Percentiles rank a stretch among this genome's conserved stretches.
Conservation (phyloP, 2,797 vertebrate species). For the Netta rufina region DNA sequence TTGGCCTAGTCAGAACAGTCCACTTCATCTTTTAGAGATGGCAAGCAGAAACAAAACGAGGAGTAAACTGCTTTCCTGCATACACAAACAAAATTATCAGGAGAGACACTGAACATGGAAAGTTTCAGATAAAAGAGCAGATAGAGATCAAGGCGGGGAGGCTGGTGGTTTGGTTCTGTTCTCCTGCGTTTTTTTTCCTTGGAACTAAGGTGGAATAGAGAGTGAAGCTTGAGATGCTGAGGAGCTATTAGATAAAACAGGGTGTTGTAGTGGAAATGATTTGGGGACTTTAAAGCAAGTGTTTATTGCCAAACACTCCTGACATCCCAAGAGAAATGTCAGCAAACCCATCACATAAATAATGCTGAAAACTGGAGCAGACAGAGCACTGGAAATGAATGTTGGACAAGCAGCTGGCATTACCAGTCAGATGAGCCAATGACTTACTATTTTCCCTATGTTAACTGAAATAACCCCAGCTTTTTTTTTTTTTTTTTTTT, state of each 20-base stretch:
- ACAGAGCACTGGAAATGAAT: neutral
- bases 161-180: neutral
- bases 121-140: neutral
- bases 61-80: neutral
- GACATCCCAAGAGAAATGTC: neutral
- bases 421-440: neutral
- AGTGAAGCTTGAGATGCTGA: neutral
- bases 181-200: neutral
- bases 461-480: conserved; percentile 31
- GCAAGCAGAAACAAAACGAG: neutral
- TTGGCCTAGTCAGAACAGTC: neutral
- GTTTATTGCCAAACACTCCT: neutral
- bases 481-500: neutral
- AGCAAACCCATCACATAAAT: neutral
- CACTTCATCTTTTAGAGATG: neutral
- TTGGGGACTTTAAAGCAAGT: neutral
- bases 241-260: neutral
- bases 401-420: neutral
- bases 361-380: neutral
- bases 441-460: neutral
- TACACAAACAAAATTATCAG: neutral
- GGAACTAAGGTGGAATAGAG: neutral
- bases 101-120: neutral
- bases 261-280: neutral
- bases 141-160: neutral